A percentile compares a stretch with the other conserved stretches of the same genome.
Conservation (phyloP, 2,797 vertebrate species). For the Hemitrygon akajei region DNA sequence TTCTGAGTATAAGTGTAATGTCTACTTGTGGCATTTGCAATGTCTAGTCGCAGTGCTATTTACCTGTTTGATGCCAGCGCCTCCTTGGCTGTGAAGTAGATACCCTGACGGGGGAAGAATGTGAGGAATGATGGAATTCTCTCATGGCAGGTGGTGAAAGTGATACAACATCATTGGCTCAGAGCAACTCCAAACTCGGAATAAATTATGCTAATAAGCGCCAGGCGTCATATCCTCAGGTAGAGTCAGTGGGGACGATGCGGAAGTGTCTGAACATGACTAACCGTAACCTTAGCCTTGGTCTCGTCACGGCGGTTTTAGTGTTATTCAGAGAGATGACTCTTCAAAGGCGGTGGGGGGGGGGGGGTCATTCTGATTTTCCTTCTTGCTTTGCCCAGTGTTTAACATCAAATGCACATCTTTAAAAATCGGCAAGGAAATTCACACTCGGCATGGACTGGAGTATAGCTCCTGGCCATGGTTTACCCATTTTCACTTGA, state of each 20-base stretch:
- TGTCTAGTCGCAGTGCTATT: not conserved
- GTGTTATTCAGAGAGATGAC: not conserved
- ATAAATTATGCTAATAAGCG: slow-evolving; percentile 53
- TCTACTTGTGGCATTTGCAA: not conserved
- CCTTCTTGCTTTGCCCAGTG: not conserved
- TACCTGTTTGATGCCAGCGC: slow-evolving; percentile 21
- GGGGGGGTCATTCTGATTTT: not conserved
- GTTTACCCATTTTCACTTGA: not conserved
- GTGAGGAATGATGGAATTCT: slow-evolving; percentile 85
- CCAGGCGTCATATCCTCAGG: slow-evolving; percentile 60
- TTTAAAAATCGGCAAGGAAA: not conserved
- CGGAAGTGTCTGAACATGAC: not conserved
- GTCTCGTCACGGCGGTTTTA: not conserved
- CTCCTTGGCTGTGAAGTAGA: slow-evolving; percentile 33
- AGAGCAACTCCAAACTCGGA: slow-evolving; percentile 51
- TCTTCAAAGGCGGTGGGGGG: too few relatives aligned
- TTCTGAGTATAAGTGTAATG: not conserved
- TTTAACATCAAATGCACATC: not conserved
- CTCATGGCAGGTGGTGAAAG: slow-evolving; percentile 84
- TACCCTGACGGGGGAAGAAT: slow-evolving; percentile 62
- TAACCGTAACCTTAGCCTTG: not conserved
- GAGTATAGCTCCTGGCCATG: not conserved
- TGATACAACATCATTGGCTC: slow-evolving; percentile 63
- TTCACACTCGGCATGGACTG: not conserved
- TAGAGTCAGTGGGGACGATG: not conserved